phyloP scores from a whole-genome alignment of 1,140 invertebrate genomes.

The Pogonus chalceus region DNA sequence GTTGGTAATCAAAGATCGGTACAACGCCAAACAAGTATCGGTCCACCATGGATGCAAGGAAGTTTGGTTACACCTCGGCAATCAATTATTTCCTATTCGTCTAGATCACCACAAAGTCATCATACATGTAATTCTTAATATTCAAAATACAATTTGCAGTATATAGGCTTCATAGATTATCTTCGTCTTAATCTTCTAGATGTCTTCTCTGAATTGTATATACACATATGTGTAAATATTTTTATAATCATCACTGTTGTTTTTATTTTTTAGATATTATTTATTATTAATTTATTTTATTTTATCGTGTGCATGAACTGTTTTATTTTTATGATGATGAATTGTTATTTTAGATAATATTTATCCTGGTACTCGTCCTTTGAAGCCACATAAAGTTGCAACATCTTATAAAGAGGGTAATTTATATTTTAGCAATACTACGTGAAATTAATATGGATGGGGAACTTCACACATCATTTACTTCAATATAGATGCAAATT shows the following conservation, averaged over 20 bases:
- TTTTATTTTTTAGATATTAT: slow-evolving; percentile 9
- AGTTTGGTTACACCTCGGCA: slow-evolving; percentile 44
- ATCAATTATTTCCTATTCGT: slow-evolving; percentile 59
- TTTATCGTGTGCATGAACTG: too few species aligned
- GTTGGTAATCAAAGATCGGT: slow-evolving; percentile 33
- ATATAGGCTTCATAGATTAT: background rate
- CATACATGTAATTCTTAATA: slow-evolving; percentile 62
- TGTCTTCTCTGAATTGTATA: slow-evolving; percentile 13
- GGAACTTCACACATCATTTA: too few species aligned
- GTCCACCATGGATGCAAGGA: slow-evolving; percentile 44
- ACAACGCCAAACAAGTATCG: slow-evolving; percentile 38
- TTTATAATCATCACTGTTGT: slow-evolving; percentile 9
- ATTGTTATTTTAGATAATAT: background rate
- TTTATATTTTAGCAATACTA: too few species aligned
- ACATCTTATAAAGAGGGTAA: background rate
- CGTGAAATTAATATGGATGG: too few species aligned
- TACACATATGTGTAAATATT: slow-evolving; percentile 14
- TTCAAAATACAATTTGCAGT: background rate
- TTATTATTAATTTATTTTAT: slow-evolving; percentile 12
- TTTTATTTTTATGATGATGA: too few species aligned
- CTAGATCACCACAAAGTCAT: slow-evolving; percentile 60
- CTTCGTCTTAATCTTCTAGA: background rate
- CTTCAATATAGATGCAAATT: too few species aligned
- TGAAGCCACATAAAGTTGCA: background rate
- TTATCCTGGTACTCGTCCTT: background rate